Evolutionary conservation across 2,113 vertebrate species (phyloP).

Genomic region (Coreoperca whiteheadi): DNA sequence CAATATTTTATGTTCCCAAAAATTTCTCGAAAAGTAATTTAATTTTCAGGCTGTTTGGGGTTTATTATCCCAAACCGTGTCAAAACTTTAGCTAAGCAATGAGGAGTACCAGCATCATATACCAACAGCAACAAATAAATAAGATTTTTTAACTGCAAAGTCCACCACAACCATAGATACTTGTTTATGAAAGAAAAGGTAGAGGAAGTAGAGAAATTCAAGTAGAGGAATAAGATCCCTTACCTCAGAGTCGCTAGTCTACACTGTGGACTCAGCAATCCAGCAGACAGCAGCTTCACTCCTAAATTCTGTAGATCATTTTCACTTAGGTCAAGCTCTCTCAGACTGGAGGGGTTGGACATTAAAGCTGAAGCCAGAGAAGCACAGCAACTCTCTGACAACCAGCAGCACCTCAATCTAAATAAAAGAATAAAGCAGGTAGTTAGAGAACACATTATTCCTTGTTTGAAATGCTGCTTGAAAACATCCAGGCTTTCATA

Average conservation of each 20-base stretch:
- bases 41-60: not conserved
- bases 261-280: constrained; percentile 7
- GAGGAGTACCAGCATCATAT: not conserved
- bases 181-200: not conserved
- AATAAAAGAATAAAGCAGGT: not conserved
- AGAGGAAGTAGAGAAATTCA: too few relatives aligned
- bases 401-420: constrained; percentile 21
- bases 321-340: constrained; percentile 28
- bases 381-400: constrained; percentile 32
- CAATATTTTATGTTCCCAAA: not conserved
- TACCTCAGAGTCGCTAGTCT: constrained; percentile 26
- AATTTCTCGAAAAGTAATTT: not conserved
- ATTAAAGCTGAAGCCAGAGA: constrained; percentile 18
- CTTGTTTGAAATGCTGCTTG: not conserved
- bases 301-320: constrained; percentile 36
- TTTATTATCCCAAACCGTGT: not conserved
- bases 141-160: not conserved
- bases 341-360: constrained; percentile 13
- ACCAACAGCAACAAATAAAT: not conserved
- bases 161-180: not conserved
- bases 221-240: not conserved
- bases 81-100: too few relatives aligned
- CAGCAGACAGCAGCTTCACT: not conserved
- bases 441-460: too few relatives aligned
- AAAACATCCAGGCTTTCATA: not conserved